A percentile compares a stretch with the other conserved stretches of the same genome.
Conservation (phyloP, 2,113 vertebrate genomes). For the Panurus biarmicus region DNA sequence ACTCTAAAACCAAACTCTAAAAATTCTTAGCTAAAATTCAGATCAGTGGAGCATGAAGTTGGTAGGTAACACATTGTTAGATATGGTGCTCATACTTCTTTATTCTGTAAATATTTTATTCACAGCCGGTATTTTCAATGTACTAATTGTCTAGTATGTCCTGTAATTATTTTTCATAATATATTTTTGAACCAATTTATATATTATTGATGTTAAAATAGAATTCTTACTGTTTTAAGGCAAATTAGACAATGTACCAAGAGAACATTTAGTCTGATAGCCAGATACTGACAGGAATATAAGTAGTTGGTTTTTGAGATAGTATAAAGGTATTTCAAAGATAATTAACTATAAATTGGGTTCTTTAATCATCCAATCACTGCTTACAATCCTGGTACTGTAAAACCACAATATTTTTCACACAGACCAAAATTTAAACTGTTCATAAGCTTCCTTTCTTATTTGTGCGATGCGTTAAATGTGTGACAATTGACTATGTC, state of each 20-base stretch:
- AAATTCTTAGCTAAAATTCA: constrained; percentile 56
- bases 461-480: not conserved
- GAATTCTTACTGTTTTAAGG: not conserved
- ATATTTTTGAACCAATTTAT: not conserved
- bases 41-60: constrained; percentile 14
- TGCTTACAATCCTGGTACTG: not conserved
- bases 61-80: not conserved
- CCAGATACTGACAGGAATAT: not conserved
- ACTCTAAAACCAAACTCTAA: constrained; percentile 35
- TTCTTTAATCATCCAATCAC: not conserved
- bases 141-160: not conserved
- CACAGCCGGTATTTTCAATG: not conserved
- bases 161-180: not conserved
- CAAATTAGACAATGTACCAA: not conserved
- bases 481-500: not conserved
- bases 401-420: not conserved
- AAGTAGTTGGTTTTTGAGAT: not conserved
- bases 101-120: constrained; percentile 12
- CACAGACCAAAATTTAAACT: not conserved
- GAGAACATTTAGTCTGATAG: not conserved
- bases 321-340: not conserved
- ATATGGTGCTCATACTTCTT: not conserved
- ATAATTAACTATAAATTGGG: not conserved
- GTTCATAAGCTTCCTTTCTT: not conserved
- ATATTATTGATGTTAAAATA: not conserved